Base-by-base conservation (phyloP, 2,888 invertebrate species). In the Heliconius ethilla region DNA sequence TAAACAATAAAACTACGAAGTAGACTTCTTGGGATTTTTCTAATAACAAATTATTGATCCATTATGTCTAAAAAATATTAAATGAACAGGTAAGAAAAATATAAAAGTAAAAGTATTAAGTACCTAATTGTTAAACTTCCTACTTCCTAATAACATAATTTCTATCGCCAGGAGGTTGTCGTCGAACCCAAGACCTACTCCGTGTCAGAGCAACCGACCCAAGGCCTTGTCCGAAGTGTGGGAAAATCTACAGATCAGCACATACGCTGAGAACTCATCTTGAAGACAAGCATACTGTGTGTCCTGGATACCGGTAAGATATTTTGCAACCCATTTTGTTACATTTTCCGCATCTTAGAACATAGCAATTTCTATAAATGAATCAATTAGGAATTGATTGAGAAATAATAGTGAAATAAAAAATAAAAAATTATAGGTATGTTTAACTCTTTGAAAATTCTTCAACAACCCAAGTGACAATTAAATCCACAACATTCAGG, bases 231-330 rank as follows among this genome's bases (percentile, higher is more conserved):
- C 98, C 98, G 22, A 98, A 98, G 88, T 98, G 98, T 89, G 98
- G 98, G 69, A 98, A 98, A 95, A 98, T 98, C 88, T 98, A 98
- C 92, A 95, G 98, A 81, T 98, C 98, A 51, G 98, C 98, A 27
- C 98, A 98, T 92, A 98, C 98, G 22, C 94, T 98, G 84, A 95
- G 98, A 82, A 98, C 98, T 45, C 98, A 98, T 91, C 95, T 98
- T 82, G 98, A 98, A 90, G 98, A 98, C 89, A 98, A 98, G 89
- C 98, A 98, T 91, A 98, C 98, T 59, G 96, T 98, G 86, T 98
- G 98, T 88, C 98, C 98, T 0, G 98, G 98, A 75, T 98, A 98
- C 89, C 96, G 95, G 95, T 94, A 77, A 86, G 78, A 2, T 29
- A 51, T 5, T 6, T n/a, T 25, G 22, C 9, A 0, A 33, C n/a